Percentiles rank a stretch among this genome's conserved stretches.
Conservation (phyloP, 2,888 invertebrate genomes). For the Eilema sororculum region DNA sequence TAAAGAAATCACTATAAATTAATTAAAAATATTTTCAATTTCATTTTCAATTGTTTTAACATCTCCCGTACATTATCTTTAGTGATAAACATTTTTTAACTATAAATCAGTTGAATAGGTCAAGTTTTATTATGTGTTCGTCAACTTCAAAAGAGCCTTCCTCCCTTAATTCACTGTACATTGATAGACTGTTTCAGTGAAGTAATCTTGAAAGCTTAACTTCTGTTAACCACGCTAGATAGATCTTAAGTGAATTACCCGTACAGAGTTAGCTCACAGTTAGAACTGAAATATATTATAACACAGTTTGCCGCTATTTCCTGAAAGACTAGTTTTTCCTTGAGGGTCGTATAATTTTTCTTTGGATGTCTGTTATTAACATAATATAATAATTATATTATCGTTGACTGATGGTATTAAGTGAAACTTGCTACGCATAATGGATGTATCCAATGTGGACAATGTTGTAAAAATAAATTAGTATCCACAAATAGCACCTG, state of each 20-base stretch:
- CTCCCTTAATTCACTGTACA: not conserved
- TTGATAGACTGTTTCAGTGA: constrained; percentile 26
- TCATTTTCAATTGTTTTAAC: too few relatives aligned
- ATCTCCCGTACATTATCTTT: too few relatives aligned
- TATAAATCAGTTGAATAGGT: not conserved
- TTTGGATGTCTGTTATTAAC: not conserved
- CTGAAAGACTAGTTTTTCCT: not conserved
- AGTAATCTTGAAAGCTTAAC: constrained; percentile 36
- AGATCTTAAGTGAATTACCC: constrained; percentile 43
- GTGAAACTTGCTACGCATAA: too few relatives aligned
- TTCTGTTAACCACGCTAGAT: constrained; percentile 30
- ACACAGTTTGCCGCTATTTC: constrained; percentile 10
- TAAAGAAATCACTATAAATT: too few relatives aligned
- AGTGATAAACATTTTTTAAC: too few relatives aligned
- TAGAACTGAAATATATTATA: constrained; percentile 30
- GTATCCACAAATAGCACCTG: too few relatives aligned
- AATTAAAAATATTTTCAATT: too few relatives aligned
- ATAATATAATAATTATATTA: too few relatives aligned
- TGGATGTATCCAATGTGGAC: too few relatives aligned
- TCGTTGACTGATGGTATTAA: too few relatives aligned
- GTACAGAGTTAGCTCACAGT: constrained; percentile 41
- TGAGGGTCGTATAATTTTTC: not conserved
- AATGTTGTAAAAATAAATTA: too few relatives aligned
- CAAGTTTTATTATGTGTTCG: not conserved
- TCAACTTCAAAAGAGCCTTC: not conserved